Percentiles rank a stretch among this genome's conserved stretches.
Evolutionary conservation across 2,797 vertebrate species (phyloP).

Genomic region (Pseudotriccus pelzelni): DNA sequence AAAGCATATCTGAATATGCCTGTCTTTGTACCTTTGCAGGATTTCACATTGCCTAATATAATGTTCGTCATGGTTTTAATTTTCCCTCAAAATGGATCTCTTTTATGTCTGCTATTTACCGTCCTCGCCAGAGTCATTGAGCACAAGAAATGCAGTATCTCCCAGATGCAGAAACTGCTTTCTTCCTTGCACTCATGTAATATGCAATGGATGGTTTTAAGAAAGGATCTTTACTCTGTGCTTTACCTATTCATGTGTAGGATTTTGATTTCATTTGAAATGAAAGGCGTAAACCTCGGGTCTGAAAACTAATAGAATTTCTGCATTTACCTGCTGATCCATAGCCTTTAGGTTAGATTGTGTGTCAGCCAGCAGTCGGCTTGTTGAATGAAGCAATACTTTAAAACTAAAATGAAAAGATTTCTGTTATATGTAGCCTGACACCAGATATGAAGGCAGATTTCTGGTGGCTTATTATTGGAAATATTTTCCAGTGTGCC

Average conservation of each 20-base stretch:
- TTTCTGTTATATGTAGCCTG: slow-evolving; percentile 66
- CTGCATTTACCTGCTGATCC: slow-evolving; percentile 77
- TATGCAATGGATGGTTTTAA: slow-evolving; percentile 67
- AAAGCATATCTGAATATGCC: slow-evolving; percentile 40
- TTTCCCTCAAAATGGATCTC: slow-evolving; percentile 62
- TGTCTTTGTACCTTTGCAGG: slow-evolving; percentile 45
- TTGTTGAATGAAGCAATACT: slow-evolving; percentile 72
- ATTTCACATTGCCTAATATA: slow-evolving; percentile 53
- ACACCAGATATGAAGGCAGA: slow-evolving; percentile 58
- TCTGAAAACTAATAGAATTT: slow-evolving; percentile 80
- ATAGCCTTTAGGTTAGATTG: slow-evolving; percentile 74
- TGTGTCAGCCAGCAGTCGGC: slow-evolving; percentile 67
- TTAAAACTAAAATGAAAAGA: slow-evolving; percentile 75
- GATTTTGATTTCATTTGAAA: slow-evolving; percentile 79
- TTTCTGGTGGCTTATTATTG: slow-evolving; percentile 70
- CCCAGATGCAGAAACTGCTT: slow-evolving; percentile 45
- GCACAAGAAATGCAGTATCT: slow-evolving; percentile 62
- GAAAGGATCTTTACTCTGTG: slow-evolving; percentile 56
- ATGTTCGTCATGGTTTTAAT: slow-evolving; percentile 63
- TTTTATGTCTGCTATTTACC: slow-evolving; percentile 67
- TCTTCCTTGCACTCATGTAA: slow-evolving; percentile 31
- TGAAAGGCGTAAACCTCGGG: slow-evolving; percentile 73
- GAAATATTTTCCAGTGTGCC: slow-evolving; percentile 65
- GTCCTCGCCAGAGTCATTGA: slow-evolving; percentile 60
- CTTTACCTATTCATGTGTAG: slow-evolving; percentile 71